Percentiles rank a stretch among this genome's conserved stretches.
These are phyloP conservation scores for Heterodera schachtii DNA, from an alignment of 1,140 invertebrate species.

Conservation along the genomic window DNA sequence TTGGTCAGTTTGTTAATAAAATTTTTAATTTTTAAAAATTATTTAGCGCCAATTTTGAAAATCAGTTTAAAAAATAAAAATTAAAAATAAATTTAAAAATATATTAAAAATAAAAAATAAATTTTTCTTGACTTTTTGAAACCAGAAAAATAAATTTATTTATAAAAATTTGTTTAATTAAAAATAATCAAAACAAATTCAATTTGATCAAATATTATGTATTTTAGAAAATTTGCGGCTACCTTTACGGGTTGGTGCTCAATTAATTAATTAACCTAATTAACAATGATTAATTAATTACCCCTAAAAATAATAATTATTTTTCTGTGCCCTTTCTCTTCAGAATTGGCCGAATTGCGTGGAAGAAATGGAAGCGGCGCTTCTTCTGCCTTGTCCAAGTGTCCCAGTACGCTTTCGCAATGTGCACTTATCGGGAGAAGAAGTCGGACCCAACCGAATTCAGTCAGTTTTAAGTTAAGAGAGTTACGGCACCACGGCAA, in stretches of 20 bases:
- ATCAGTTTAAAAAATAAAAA: too few relatives aligned
- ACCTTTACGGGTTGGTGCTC: slow-evolving; percentile 74
- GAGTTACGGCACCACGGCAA: neutral
- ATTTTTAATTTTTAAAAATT: slow-evolving; percentile 71
- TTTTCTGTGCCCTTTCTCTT: neutral
- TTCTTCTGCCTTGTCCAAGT: slow-evolving; percentile 93
- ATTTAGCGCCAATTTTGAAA: too few relatives aligned
- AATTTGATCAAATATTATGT: neutral
- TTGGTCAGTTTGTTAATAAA: slow-evolving; percentile 17
- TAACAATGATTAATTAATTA: too few relatives aligned
- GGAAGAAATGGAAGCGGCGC: slow-evolving; percentile 99
- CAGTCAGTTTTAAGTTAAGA: slow-evolving; percentile 58
- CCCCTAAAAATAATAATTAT: too few relatives aligned
- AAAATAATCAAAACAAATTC: too few relatives aligned
- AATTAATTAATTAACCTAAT: neutral
- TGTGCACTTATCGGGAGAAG: slow-evolving; percentile 99
- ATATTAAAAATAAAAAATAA: too few relatives aligned
- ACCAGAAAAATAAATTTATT: too few relatives aligned
- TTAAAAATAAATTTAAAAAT: too few relatives aligned
- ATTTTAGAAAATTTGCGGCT: slow-evolving; percentile 86
- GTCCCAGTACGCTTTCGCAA: slow-evolving; percentile 98
- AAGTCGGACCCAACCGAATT: slow-evolving; percentile 98
- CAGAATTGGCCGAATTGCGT: slow-evolving; percentile 86
- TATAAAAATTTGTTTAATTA: too few relatives aligned
- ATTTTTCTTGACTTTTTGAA: too few relatives aligned